Evolutionary conservation across 2,113 vertebrate species (phyloP), one percentile per base, ranked within the genome.

Genomic region (Epinephelus lanceolatus): DNA sequence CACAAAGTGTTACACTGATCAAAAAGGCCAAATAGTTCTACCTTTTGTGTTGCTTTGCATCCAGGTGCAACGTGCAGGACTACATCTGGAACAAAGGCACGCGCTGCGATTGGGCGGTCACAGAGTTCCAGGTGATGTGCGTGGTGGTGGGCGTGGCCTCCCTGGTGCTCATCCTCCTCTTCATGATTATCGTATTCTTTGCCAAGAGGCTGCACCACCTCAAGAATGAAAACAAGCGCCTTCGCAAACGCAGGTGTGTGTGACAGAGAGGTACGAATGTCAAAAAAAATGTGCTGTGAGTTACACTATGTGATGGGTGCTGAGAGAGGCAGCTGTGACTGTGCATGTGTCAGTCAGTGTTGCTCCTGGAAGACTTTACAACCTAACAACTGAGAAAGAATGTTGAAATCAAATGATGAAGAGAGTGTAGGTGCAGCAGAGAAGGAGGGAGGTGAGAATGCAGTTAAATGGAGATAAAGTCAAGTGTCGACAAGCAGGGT

Each of bases 11-110:
- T 9, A 25, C 27, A 25, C 23, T 12, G 3, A 61, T 74, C 7
- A 53, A 18, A 68, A 52, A 69, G 17, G 30, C 3, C 61, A 37
- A 37, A 45, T 84, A 3, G 18, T n/a, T 37, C 23, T 8, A 0
- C 40, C 9, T 45, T 56, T 67, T 59, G 15, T 73, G 53, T 57
- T 30, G 25, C 47, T 83, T 69, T 69, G 18, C 45, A 45, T 85
- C 30, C 69, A 99, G 98, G 96, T 99, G 98, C 93, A 98, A 99
- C 75, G 96, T 97, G 1, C 98, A 99, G 93, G 97, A 97, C 90
- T 99, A 98, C 94, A 97, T 98, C 83, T 99, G 98, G 98, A 98
- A 99, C 95, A 99, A 98, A 93, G 98, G 98, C 12, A 94, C 93
- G 0, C 97, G 97, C 74, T 99, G 98, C 0, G 97, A 99, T 81